Conservation (phyloP, 2,888 invertebrate genomes). For the Julus scanicus region DNA sequence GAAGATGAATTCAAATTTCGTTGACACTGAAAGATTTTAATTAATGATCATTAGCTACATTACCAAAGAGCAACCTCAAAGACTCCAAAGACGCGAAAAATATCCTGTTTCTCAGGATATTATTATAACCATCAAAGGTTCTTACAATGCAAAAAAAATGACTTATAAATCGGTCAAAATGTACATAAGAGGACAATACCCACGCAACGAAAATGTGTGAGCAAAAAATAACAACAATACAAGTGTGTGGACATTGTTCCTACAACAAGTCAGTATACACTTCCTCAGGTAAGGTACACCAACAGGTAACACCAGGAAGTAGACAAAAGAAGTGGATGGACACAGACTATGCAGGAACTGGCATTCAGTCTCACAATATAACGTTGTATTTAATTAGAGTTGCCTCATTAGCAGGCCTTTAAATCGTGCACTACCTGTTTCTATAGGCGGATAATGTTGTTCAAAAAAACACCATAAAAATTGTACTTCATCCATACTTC, state of each 20-base stretch:
- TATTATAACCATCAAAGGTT: neutral
- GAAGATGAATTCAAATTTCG: no score
- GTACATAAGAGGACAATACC: neutral
- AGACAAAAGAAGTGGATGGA: neutral
- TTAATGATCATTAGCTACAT: no score
- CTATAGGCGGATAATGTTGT: neutral
- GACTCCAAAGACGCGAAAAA: neutral
- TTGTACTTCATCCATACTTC: neutral
- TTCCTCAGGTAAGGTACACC: neutral
- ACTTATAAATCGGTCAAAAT: neutral
- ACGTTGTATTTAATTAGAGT: neutral
- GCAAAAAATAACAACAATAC: neutral
- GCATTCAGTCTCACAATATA: neutral
- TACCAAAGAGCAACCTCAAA: no score
- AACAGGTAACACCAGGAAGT: neutral
- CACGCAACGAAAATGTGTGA: neutral
- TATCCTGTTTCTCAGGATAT: neutral
- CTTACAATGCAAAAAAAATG: neutral
- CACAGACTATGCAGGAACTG: neutral
- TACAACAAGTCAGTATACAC: neutral
- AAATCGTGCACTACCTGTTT: neutral
- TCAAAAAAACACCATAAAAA: neutral
- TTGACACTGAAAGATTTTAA: no score
- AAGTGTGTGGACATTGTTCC: neutral
- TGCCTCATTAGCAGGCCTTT: neutral